Evolutionary conservation across 2,888 invertebrate species (phyloP).

Genomic region (Troglohyphantes excavatus): DNA sequence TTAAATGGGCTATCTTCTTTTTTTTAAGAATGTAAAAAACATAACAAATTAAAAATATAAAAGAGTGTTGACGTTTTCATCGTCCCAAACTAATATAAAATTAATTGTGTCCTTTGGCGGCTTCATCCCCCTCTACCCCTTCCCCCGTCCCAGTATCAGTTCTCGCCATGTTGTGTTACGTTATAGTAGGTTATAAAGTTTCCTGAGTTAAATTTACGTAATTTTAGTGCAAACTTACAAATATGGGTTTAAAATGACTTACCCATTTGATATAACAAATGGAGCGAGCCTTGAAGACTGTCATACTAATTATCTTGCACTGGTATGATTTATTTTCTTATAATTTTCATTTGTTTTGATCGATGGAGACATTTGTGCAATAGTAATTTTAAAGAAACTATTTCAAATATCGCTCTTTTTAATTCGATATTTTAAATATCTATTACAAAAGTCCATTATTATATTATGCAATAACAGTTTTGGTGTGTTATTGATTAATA

Average conservation of each 20-base stretch:
- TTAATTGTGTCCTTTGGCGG: constrained; percentile 55
- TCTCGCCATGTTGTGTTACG: constrained; percentile 77
- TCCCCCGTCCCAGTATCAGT: constrained; percentile 24
- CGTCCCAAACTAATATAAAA: not conserved
- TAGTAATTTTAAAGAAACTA: not conserved
- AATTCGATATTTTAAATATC: not conserved
- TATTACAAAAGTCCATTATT: no score
- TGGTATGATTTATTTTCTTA: constrained; percentile 89
- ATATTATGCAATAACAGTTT: no score
- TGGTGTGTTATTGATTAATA: no score
- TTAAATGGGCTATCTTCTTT: not conserved
- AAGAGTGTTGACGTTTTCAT: not conserved
- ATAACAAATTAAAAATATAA: not conserved
- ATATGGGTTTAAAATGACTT: constrained; percentile 97
- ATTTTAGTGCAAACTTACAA: constrained; percentile 84
- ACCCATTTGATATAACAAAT: constrained; percentile 99
- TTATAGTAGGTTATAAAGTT: constrained; percentile 58
- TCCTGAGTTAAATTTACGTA: constrained; percentile 55
- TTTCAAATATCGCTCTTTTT: not conserved
- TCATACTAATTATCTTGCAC: constrained; percentile 99
- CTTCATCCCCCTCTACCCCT: constrained; percentile 23
- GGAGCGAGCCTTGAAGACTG: constrained; percentile 99
- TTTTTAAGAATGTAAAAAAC: no score
- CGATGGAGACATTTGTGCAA: not conserved
- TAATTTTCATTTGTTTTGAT: constrained; percentile 36